Evolutionary conservation across 2,888 invertebrate genomes (phyloP).

Genomic region (Polyommatus iphigenia): DNA sequence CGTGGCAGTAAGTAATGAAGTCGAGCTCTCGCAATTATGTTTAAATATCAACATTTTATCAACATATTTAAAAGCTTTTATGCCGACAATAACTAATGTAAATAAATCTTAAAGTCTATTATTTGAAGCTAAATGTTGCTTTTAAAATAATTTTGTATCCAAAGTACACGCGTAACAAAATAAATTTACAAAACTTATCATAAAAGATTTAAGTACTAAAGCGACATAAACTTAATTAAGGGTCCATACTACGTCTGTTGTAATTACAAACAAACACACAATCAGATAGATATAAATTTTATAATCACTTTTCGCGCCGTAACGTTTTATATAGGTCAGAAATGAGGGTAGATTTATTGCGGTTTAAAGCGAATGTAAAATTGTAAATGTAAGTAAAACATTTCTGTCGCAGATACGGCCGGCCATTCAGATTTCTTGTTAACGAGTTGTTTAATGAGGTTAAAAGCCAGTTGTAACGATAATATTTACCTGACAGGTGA

Average conservation of each 20-base stretch:
- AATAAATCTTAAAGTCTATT: no score
- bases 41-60: slow-evolving; percentile 18
- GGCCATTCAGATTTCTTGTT: slow-evolving; percentile 44
- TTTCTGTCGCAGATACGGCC: slow-evolving; percentile 44
- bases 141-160: no score
- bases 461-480: slow-evolving; percentile 40
- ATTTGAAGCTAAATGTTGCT: no score
- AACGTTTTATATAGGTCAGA: slow-evolving; percentile 51
- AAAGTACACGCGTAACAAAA: background rate
- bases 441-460: slow-evolving; percentile 45
- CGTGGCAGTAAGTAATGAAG: slow-evolving; percentile 73
- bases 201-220: background rate
- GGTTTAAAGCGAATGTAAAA: slow-evolving; percentile 48
- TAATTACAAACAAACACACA: slow-evolving; percentile 27
- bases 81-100: background rate
- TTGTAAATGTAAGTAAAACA: slow-evolving; percentile 46
- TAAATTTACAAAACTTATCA: background rate
- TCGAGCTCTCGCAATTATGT: slow-evolving; percentile 39
- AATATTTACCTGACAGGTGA: slow-evolving; percentile 34
- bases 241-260: background rate
- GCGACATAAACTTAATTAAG: background rate
- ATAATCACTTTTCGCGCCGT: slow-evolving; percentile 29
- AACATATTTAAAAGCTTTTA: background rate
- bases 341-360: slow-evolving; percentile 52
- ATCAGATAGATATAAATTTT: slow-evolving; percentile 25